Evolutionary conservation across 2,888 invertebrate genomes (phyloP).

Genomic region (Chrysina gloriosa): DNA sequence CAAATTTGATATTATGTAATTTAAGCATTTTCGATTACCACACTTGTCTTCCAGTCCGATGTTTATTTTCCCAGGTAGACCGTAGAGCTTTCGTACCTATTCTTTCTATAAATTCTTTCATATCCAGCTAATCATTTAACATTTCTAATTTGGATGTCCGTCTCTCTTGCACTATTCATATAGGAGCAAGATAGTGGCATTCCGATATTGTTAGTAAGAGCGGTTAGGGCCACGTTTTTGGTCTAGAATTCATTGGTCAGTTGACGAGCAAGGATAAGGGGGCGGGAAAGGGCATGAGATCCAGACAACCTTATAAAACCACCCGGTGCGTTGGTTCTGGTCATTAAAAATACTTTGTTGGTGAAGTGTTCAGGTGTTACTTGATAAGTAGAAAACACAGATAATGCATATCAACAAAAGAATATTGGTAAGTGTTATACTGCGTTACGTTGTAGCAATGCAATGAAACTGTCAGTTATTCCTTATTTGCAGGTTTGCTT

Average conservation of each 20-base stretch:
- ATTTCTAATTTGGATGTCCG: slow-evolving; percentile 26
- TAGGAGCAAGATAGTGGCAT: slow-evolving; percentile 31
- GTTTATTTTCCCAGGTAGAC: slow-evolving; percentile 30
- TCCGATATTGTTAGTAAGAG: slow-evolving; percentile 41
- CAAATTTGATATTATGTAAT: too few relatives aligned
- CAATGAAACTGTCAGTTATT: neutral
- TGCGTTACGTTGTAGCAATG: neutral
- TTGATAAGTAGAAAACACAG: slow-evolving; percentile 23
- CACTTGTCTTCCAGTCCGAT: slow-evolving; percentile 3
- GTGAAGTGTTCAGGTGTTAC: slow-evolving; percentile 34
- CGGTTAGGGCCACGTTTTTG: slow-evolving; percentile 35
- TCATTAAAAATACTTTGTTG: slow-evolving; percentile 43
- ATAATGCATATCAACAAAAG: slow-evolving; percentile 37
- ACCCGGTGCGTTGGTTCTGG: slow-evolving; percentile 33
- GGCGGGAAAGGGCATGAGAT: slow-evolving; percentile 41
- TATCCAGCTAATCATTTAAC: slow-evolving; percentile 36
- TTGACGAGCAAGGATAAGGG: slow-evolving; percentile 38
- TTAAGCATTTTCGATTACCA: slow-evolving; percentile 28
- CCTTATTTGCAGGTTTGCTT: slow-evolving; percentile 33
- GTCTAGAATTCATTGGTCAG: slow-evolving; percentile 39
- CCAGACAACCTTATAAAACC: slow-evolving; percentile 43
- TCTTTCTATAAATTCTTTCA: slow-evolving; percentile 37
- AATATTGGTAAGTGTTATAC: slow-evolving; percentile 33
- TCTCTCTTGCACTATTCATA: slow-evolving; percentile 23
- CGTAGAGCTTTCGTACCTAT: slow-evolving; percentile 14